Conservation (phyloP, 2,888 invertebrate species). For the Macrostomum cliftonense region DNA sequence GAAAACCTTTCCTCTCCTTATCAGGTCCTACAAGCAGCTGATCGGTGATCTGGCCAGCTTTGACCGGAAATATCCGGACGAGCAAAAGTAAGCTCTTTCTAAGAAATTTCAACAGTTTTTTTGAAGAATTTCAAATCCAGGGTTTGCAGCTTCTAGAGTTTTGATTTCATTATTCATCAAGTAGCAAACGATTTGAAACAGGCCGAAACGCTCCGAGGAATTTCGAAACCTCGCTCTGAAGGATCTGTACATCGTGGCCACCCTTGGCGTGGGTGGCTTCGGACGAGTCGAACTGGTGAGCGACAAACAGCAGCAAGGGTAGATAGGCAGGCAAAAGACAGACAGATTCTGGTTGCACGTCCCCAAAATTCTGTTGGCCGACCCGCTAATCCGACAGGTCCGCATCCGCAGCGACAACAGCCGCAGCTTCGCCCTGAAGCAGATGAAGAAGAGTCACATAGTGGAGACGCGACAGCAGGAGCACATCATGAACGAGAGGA, state of each 20-base stretch:
- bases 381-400: too few species aligned
- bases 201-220: background rate
- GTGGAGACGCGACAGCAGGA: slow-evolving; percentile 95
- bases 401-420: slow-evolving; percentile 61
- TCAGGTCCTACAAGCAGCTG: slow-evolving; percentile 67
- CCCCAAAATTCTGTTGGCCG: too few species aligned
- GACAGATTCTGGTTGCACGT: too few species aligned
- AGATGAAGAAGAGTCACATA: slow-evolving; percentile 88
- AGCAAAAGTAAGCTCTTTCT: slow-evolving; percentile 6
- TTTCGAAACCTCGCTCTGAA: slow-evolving; percentile 39
- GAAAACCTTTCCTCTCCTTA: slow-evolving; percentile 7
- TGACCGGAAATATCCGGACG: slow-evolving; percentile 66
- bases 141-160: too few species aligned
- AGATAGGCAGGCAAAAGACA: too few species aligned
- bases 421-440: slow-evolving; percentile 68
- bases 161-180: too few species aligned
- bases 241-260: slow-evolving; percentile 72
- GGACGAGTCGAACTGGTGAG: slow-evolving; percentile 76
- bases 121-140: too few species aligned
- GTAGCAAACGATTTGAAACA: background rate
- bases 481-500: slow-evolving; percentile 96
- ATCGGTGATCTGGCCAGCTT: slow-evolving; percentile 82
- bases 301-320: background rate
- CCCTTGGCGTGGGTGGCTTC: slow-evolving; percentile 91
- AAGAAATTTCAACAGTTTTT: too few species aligned